Evolutionary conservation across 2,888 invertebrate genomes (phyloP).

Genomic region (Microdon myrmicae): DNA sequence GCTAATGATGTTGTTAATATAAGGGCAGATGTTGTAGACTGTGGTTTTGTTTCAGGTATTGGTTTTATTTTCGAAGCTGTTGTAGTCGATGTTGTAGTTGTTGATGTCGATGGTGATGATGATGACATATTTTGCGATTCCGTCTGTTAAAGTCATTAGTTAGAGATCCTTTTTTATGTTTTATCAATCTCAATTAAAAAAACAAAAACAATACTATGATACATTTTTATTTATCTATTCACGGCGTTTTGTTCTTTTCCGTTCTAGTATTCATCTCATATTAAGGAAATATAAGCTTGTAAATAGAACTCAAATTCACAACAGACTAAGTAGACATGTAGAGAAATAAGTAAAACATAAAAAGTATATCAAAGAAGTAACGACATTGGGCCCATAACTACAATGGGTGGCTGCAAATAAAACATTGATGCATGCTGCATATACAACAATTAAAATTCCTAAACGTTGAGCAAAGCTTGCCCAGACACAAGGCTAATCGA

Average conservation of each 20-base stretch:
- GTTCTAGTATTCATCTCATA: slow-evolving; percentile 8
- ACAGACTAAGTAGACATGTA: slow-evolving; percentile 46
- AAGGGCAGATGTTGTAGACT: slow-evolving; percentile 33
- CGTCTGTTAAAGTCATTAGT: slow-evolving; percentile 66
- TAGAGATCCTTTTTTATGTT: slow-evolving; percentile 54
- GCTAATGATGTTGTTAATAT: slow-evolving; percentile 23
- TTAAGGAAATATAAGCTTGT: slow-evolving; percentile 23
- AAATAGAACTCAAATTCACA: slow-evolving; percentile 48
- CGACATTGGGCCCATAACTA: slow-evolving; percentile 30
- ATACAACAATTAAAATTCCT: too few species aligned
- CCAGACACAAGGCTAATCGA: too few species aligned
- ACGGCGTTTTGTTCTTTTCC: not conserved
- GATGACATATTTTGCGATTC: slow-evolving; percentile 60
- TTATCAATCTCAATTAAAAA: slow-evolving; percentile 32
- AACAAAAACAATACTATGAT: slow-evolving; percentile 3
- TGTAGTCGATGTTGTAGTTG: slow-evolving; percentile 67
- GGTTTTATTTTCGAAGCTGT: slow-evolving; percentile 57
- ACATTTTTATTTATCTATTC: slow-evolving; percentile 21
- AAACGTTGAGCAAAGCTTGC: too few species aligned
- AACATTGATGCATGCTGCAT: too few species aligned
- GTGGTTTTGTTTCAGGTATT: slow-evolving; percentile 50
- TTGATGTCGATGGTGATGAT: slow-evolving; percentile 54
- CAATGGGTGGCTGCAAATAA: too few species aligned
- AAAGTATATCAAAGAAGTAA: slow-evolving; percentile 10
- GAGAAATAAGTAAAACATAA: slow-evolving; percentile 22